Evolutionary conservation across 2,113 vertebrate species (phyloP), one percentile per base, ranked within the genome.

Genomic region (Myodes glareolus): DNA sequence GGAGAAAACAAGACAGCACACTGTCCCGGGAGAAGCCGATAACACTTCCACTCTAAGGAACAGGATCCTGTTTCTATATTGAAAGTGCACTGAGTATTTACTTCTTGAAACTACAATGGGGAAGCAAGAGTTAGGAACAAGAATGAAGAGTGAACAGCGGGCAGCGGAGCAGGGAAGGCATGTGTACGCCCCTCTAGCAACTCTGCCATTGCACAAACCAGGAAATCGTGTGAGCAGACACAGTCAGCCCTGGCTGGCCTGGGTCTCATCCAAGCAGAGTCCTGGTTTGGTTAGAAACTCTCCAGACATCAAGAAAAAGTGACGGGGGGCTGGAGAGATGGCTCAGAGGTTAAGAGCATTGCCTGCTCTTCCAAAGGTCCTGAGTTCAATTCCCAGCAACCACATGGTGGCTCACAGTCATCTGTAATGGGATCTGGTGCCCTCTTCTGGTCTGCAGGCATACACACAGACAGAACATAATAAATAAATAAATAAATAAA

Each of bases 131-230:
- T 58, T 58, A 58, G 47, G 75, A 65, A 77, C 27, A 10, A 58
- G 58, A 58, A 21, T 2, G 58, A 58, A 58, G 63, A 7, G 39
- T 25, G 19, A 16, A 31, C 11, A 50, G 27, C 4, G 8, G 55
- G 21, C 63, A 75, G 33, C 47, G 63, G n/a, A 42, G 45, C 1
- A 47, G 23, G n/a, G 33, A 25, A 76, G 27, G 17, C 36, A 17
- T 2, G 33, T 55, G 1, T 4, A 13, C 27, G 6, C 19, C 39
- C 4, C 65, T 50, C 58, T 17, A 12, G 33, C 89, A 23, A 42
- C 3, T 61, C n/a, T 42, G 29, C 27, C 10, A 0, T 81, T 55
- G 12, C 1, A 6, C 31, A 6, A 25, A 23, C 33, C 0, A 25
- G 80, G 90, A 29, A 45, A 36, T 21, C 1, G 0, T 3, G 14